Evolutionary conservation across 2,113 vertebrate genomes (phyloP), one percentile per base, ranked within the genome.

Genomic region (Ophthalmolycus amberensis): DNA sequence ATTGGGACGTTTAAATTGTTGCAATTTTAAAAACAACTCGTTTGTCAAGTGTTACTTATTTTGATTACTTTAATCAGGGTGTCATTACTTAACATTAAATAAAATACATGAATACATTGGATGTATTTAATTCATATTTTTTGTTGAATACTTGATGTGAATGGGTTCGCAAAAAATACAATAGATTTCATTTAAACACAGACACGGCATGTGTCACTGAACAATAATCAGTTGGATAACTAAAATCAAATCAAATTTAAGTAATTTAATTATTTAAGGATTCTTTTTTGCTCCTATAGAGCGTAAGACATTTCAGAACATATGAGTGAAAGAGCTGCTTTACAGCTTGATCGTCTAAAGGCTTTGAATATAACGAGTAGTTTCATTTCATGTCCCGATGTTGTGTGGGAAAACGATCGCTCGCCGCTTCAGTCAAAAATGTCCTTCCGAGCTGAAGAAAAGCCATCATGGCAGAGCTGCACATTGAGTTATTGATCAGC

Each of bases 401-500:
- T n/a, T 4, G 10, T 38, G 9, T 68, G 0, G 0, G 15, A 38
- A 77, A 62, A 71, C 46, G 8, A 58, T 79, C 14, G 38, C 8
- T 3, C 38, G n/a, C 14, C 9, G 10, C 7, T 56, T 65, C 16
- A 37, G 22, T 79, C 4, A 18, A n/a, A 68, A 40, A 37, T 54
- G 7, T 40, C 46, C 40, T 64, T 64, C 20, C 48, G 63, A 34
- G 79, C 32, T 58, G 29, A 82, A 75, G 66, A 73, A 65, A 82
- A 68, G 8, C 38, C 66, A 84, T 73, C 38, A 82, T 66, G 58
- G 71, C 68, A 6, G 68, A 69, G 38, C 63, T 85, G 76, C 72
- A 27, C 74, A 82, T 86, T 32, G 84, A 83, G 48, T 75, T 88
- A 91, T 90, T 86, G 90, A 91, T 82, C 85, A 50, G 38, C 29